Conservation (phyloP, 2,888 invertebrate genomes). For the Spodoptera exigua region DNA sequence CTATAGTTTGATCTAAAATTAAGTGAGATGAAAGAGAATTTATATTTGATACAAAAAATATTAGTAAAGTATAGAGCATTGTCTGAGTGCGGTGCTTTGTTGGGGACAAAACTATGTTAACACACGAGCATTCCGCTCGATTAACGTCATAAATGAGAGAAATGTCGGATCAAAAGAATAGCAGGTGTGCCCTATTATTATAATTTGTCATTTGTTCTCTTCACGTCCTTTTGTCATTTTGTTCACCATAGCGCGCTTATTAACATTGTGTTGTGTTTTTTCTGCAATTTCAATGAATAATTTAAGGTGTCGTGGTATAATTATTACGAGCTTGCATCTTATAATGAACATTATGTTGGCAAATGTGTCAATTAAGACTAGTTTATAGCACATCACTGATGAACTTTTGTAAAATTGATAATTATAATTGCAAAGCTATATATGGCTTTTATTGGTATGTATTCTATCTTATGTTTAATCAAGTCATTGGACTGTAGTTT, state of each 20-base stretch:
- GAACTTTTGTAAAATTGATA: slow-evolving; percentile 47
- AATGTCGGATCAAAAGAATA: slow-evolving; percentile 89
- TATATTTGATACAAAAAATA: slow-evolving; percentile 86
- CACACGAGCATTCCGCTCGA: slow-evolving; percentile 85
- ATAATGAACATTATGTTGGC: slow-evolving; percentile 51
- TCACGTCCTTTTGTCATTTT: slow-evolving; percentile 78
- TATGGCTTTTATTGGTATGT: slow-evolving; percentile 38
- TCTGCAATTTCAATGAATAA: slow-evolving; percentile 65
- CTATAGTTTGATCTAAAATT: slow-evolving; percentile 88
- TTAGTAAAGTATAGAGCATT: slow-evolving; percentile 81
- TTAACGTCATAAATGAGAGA: slow-evolving; percentile 89
- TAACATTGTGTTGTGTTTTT: slow-evolving; percentile 68
- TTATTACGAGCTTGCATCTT: slow-evolving; percentile 52
- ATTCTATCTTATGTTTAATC: slow-evolving; percentile 40
- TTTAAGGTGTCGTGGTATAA: slow-evolving; percentile 63
- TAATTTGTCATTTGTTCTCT: slow-evolving; percentile 86
- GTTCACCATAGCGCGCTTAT: slow-evolving; percentile 72
- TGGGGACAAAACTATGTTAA: slow-evolving; percentile 82
- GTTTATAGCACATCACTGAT: slow-evolving; percentile 39
- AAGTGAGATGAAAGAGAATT: slow-evolving; percentile 87
- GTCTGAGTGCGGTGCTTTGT: slow-evolving; percentile 85
- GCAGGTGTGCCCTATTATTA: slow-evolving; percentile 88
- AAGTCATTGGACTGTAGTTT: slow-evolving; percentile 32
- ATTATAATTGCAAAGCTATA: slow-evolving; percentile 41
- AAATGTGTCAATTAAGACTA: slow-evolving; percentile 62